Conservation (phyloP, 1,140 invertebrate genomes). For the Triops longicaudatus region DNA sequence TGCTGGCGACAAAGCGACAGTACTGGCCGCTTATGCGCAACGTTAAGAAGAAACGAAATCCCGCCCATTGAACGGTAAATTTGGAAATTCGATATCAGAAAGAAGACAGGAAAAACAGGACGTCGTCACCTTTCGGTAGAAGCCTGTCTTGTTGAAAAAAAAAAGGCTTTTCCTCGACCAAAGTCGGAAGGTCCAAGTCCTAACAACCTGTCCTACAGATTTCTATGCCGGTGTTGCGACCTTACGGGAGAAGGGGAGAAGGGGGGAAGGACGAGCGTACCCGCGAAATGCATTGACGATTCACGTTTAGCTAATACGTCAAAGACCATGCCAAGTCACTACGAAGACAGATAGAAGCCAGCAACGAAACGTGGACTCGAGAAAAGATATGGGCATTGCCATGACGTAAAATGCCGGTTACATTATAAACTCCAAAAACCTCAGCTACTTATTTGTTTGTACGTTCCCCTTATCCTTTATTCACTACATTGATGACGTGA, state of each 20-base stretch:
- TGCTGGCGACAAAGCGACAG: too few species aligned
- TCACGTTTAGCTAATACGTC: conserved; percentile 12
- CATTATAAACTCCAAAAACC: background rate
- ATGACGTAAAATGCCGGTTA: background rate
- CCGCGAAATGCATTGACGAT: background rate
- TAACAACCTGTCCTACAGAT: background rate
- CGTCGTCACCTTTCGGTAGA: background rate
- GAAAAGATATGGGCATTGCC: background rate
- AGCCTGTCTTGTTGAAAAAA: background rate
- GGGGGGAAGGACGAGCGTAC: background rate
- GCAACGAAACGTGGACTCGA: background rate
- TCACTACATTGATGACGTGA: background rate
- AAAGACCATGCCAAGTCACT: background rate
- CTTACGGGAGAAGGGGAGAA: too few species aligned
- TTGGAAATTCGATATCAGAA: background rate
- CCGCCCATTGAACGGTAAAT: background rate
- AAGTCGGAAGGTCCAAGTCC: background rate
- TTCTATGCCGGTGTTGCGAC: background rate
- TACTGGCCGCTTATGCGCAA: too few species aligned
- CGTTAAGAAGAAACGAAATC: background rate
- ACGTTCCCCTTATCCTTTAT: background rate
- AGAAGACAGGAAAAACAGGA: background rate
- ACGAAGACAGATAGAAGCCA: background rate
- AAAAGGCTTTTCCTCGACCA: background rate
- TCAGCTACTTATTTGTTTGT: background rate